phyloP scores from a whole-genome alignment of 1,140 invertebrate species.

The Agraylea sexmaculata region DNA sequence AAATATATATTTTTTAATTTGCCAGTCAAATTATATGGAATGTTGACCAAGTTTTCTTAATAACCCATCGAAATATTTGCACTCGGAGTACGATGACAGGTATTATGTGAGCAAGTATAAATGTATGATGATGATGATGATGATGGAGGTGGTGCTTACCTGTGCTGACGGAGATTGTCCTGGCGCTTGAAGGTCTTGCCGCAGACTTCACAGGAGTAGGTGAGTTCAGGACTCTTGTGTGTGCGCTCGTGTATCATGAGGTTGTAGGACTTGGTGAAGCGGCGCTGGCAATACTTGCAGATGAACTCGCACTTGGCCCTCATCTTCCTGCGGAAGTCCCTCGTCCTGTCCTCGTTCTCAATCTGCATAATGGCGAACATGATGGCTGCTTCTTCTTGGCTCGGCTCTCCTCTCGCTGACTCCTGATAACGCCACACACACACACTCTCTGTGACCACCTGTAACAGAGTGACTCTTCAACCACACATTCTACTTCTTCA shows the following conservation, averaged over 20 bases:
- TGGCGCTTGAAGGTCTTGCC: slow-evolving; percentile 96
- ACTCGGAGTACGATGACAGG: no score
- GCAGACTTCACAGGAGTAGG: slow-evolving; percentile 97
- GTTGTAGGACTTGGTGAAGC: slow-evolving; percentile 99
- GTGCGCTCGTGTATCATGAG: slow-evolving; percentile 98
- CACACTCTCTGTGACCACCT: no score
- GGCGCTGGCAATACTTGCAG: slow-evolving; percentile 96
- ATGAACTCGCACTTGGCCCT: slow-evolving; percentile 94
- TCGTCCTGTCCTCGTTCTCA: slow-evolving; percentile 78
- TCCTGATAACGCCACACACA: slow-evolving; percentile 5
- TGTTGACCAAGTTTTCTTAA: no score
- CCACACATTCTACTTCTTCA: no score
- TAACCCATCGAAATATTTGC: no score
- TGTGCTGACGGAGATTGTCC: slow-evolving; percentile 91
- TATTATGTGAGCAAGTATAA: no score
- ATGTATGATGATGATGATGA: not conserved
- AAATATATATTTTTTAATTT: no score
- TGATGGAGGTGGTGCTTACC: slow-evolving; percentile 45
- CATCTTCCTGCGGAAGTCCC: slow-evolving; percentile 87
- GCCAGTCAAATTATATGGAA: no score
- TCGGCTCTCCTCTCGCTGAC: slow-evolving; percentile 32
- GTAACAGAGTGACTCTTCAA: no score
- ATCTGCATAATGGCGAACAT: slow-evolving; percentile 82
- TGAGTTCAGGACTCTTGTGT: slow-evolving; percentile 93
- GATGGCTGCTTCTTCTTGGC: slow-evolving; percentile 43